Conservation (phyloP, 2,113 vertebrate genomes). For the Petrocephalus zakoni region DNA sequence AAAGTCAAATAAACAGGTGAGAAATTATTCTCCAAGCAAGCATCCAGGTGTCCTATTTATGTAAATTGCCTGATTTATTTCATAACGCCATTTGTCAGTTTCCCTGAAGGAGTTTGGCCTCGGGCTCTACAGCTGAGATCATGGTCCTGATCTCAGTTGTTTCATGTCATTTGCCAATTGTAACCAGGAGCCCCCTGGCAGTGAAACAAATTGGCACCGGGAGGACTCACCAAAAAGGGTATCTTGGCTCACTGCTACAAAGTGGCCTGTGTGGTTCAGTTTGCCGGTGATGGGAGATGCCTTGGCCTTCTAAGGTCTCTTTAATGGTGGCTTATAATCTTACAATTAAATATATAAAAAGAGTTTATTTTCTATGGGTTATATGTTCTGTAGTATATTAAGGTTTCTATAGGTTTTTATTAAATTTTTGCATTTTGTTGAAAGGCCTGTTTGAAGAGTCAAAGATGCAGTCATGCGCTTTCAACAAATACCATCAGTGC, state of each 20-base stretch:
- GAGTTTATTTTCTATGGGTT: not conserved
- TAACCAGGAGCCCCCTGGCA: slow-evolving; percentile 6
- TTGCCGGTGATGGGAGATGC: not conserved
- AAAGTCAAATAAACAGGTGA: not conserved
- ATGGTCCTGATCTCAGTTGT: slow-evolving; percentile 6
- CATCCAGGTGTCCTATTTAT: slow-evolving; percentile 20
- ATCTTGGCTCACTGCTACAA: not conserved
- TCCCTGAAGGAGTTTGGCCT: not conserved
- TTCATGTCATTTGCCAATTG: not conserved
- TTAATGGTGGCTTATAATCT: not conserved
- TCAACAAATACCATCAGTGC: slow-evolving; percentile 4
- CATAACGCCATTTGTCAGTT: not conserved
- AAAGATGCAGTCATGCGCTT: not conserved
- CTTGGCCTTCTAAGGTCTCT: not conserved
- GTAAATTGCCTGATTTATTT: not conserved
- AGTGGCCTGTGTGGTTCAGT: not conserved
- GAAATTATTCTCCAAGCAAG: not conserved
- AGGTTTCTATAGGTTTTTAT: not conserved
- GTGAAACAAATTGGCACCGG: slow-evolving; percentile 5
- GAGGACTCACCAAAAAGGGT: not conserved
- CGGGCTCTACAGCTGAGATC: not conserved
- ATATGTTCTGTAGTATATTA: not conserved
- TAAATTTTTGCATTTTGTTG: not conserved
- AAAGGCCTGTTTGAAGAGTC: not conserved
- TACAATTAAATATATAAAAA: not conserved